Base-by-base conservation (phyloP, 2,113 vertebrate genomes). In the Cyprichromis sp. region DNA sequence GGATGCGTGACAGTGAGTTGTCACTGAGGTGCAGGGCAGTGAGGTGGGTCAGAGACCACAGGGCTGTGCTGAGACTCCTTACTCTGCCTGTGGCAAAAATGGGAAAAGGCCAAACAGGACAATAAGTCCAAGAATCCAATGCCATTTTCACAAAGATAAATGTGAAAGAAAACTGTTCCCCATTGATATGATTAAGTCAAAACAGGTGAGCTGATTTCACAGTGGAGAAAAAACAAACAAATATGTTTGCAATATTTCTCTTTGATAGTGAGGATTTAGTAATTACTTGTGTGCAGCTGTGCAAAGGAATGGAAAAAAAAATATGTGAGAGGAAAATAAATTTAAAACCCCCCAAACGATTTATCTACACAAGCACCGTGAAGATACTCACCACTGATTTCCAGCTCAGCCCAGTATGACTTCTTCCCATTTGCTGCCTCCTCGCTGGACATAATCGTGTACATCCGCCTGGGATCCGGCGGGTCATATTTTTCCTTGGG, bases 401-500 rank as follows among this genome's bases (percentile, higher is more conserved):
- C 98, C 96, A 99, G 97, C 96, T 99, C 98, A 93, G 97, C 98
- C 98, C 98, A 99, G 95, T 98, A 97, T 92, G 98, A 99, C 96
- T 99, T 99, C 97, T 99, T 99, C 92, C 98, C 98, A 66, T 98
- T 99, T 94, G 98, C 97, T 97, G 97, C 97, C 94, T 99, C 98
- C 94, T 99, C 98, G 90, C 96, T 98, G 87, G 98, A 98, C 98
- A 99, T 99, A 96, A 99, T 99, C 95, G 98, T 98, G 95, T 99
- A 99, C 98, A 99, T 99, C 97, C 98, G 98, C 97, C 98, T 97
- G 92, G 98, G 98, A 96, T 99, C 98, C 93, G 98, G 98, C 96
- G 98, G 98, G 95, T 99, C 98, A 98, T 99, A 99, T 97, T 99
- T 99, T 98, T 98, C 98, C 97, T 99, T 99, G 98, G 98, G 98